These are phyloP conservation scores for Cyphomyrmex costatus DNA, from an alignment of 1,140 invertebrate species.

Conservation along the genomic window DNA sequence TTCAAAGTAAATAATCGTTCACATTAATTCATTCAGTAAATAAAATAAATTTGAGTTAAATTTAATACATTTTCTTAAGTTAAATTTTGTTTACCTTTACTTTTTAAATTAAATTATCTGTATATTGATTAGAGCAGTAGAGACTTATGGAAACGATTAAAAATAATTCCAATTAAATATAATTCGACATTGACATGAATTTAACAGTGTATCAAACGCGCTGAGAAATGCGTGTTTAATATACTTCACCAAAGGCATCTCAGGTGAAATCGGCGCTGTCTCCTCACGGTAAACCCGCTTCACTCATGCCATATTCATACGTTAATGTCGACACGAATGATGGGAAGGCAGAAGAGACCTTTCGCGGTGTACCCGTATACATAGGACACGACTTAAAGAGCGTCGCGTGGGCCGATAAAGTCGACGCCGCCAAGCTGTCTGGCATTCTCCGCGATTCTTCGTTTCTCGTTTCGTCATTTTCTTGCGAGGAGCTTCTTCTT, in stretches of 20 bases:
- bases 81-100: no score
- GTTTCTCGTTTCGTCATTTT: slow-evolving; percentile 38
- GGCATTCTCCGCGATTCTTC: slow-evolving; percentile 52
- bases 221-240: neutral
- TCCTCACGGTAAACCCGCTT: neutral
- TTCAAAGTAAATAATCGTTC: no score
- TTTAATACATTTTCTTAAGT: no score
- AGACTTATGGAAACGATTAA: no score
- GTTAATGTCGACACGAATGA: slow-evolving; percentile 24
- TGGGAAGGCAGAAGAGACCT: neutral
- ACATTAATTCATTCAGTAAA: no score
- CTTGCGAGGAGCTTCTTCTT: slow-evolving; percentile 30
- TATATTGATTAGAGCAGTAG: no score
- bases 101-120: no score
- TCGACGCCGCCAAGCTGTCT: slow-evolving; percentile 74
- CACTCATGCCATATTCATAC: slow-evolving; percentile 4
- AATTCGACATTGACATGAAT: no score
- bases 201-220: neutral
- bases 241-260: neutral
- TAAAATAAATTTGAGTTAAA: no score
- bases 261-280: neutral
- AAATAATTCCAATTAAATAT: no score
- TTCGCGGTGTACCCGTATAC: neutral
- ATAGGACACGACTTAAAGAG: slow-evolving; percentile 38
- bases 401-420: slow-evolving; percentile 73